phyloP scores from a whole-genome alignment of 2,888 invertebrate species.

The Drosophila falleni region DNA sequence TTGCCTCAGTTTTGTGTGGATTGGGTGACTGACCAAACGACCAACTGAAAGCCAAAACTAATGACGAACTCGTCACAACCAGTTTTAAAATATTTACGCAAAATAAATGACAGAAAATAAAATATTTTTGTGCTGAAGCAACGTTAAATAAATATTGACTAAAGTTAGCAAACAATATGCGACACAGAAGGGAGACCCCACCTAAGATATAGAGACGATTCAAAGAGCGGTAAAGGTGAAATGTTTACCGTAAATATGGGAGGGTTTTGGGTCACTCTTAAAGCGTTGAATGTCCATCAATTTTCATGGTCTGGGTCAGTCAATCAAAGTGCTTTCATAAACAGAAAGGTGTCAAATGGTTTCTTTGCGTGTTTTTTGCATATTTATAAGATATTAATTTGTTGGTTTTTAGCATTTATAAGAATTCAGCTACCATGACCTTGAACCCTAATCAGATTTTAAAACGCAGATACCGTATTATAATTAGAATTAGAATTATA shows the following conservation, averaged over 20 bases:
- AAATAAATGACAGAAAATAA: conserved; percentile 14
- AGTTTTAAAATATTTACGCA: conserved; percentile 52
- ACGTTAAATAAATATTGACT: conserved; percentile 57
- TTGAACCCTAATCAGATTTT: conserved; percentile 40
- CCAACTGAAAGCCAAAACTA: conserved; percentile 12
- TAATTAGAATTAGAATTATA: conserved; percentile 55
- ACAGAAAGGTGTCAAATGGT: conserved; percentile 58
- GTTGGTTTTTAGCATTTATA: conserved; percentile 10
- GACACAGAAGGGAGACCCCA: conserved; percentile 15
- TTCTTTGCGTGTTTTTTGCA: conserved; percentile 29
- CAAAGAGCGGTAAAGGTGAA: conserved; percentile 36
- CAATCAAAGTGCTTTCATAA: conserved; percentile 63
- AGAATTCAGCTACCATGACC: conserved; percentile 15
- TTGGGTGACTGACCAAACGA: conserved; percentile 14
- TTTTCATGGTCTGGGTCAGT: conserved; percentile 61
- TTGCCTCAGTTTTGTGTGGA: conserved; percentile 44
- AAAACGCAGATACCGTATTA: conserved; percentile 30
- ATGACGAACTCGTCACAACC: conserved; percentile 37
- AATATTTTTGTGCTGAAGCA: conserved; percentile 45
- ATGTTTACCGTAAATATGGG: conserved; percentile 55
- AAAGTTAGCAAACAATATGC: conserved; percentile 33
- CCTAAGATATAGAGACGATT: conserved; percentile 10
- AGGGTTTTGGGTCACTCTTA: conserved; percentile 33
- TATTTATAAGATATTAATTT: conserved; percentile 29
- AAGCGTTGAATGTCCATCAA: conserved; percentile 35